These are phyloP conservation scores for Acleris emargana DNA, from an alignment of 2,888 invertebrate species.

Conservation along the genomic window DNA sequence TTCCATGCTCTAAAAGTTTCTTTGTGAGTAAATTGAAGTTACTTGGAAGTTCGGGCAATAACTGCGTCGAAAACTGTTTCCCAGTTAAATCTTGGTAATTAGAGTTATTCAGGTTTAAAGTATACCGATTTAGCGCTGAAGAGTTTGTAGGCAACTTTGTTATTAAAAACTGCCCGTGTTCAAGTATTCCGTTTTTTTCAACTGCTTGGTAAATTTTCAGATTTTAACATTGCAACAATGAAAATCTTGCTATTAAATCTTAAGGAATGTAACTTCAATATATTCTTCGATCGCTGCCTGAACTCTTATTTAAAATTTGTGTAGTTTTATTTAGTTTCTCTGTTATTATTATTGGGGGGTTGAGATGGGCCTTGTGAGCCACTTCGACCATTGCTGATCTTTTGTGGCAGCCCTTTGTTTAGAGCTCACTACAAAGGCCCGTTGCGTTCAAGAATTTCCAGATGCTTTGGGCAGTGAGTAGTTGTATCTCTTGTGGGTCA, in stretches of 20 bases:
- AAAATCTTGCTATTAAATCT: neutral
- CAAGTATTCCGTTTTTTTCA: constrained; percentile 12
- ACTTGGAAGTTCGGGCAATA: constrained; percentile 36
- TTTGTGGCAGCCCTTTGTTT: too few species aligned
- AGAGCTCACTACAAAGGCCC: too few species aligned
- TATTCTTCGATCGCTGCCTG: too few species aligned
- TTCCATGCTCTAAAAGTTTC: constrained; percentile 41
- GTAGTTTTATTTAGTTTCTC: too few species aligned
- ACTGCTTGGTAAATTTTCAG: neutral
- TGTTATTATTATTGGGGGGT: too few species aligned
- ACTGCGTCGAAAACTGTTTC: constrained; percentile 44
- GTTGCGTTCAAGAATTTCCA: too few species aligned
- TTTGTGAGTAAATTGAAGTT: constrained; percentile 37
- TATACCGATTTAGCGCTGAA: constrained; percentile 32
- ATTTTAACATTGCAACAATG: neutral
- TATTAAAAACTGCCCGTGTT: constrained; percentile 22
- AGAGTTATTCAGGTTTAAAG: constrained; percentile 40
- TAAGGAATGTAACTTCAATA: too few species aligned
- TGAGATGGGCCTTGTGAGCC: too few species aligned
- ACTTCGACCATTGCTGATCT: too few species aligned
- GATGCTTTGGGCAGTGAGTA: too few species aligned
- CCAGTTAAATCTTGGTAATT: constrained; percentile 44
- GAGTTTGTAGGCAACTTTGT: constrained; percentile 17
- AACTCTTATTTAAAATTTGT: too few species aligned
- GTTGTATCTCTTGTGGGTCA: too few species aligned